phyloP scores from a whole-genome alignment of 2,113 vertebrate species.

The Hirundichthys speculiger region DNA sequence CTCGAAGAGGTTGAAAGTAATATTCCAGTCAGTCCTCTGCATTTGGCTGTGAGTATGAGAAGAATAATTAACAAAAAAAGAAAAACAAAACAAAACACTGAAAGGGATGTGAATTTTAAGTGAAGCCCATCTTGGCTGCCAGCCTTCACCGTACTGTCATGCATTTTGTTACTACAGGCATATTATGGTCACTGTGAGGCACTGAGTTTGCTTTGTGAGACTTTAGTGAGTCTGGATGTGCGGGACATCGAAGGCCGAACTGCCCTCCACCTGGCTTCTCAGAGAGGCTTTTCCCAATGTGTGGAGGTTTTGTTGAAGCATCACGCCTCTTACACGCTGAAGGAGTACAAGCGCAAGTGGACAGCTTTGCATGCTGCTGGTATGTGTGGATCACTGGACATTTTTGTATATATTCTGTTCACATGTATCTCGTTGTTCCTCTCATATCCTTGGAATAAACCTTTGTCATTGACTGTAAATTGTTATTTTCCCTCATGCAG shows the following conservation, averaged over 20 bases:
- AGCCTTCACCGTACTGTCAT: not conserved
- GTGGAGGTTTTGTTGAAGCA: slow-evolving; percentile 92
- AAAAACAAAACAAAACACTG: not conserved
- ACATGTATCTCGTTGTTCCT: not conserved
- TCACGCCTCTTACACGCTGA: slow-evolving; percentile 88
- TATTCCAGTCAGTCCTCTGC: slow-evolving; percentile 94
- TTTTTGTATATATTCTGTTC: not conserved
- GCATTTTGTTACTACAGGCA: slow-evolving; percentile 77
- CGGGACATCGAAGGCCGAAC: slow-evolving; percentile 89
- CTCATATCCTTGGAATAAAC: not conserved
- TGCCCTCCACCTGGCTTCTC: slow-evolving; percentile 91
- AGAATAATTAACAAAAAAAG: not conserved
- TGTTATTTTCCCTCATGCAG: slow-evolving; percentile 63
- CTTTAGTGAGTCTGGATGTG: slow-evolving; percentile 93
- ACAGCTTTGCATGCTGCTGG: slow-evolving; percentile 92
- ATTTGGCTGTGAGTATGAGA: slow-evolving; percentile 93
- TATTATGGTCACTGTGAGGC: slow-evolving; percentile 96
- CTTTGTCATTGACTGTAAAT: not conserved
- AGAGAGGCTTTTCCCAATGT: slow-evolving; percentile 86
- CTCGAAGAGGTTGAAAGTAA: slow-evolving; percentile 94
- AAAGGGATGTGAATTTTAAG: not conserved
- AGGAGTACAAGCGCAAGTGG: slow-evolving; percentile 88
- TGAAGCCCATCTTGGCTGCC: too few relatives aligned
- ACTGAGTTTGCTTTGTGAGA: slow-evolving; percentile 91
- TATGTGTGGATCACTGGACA: slow-evolving; percentile 46